These are phyloP conservation scores for Slavum lentiscoides DNA, from an alignment of 2,888 invertebrate genomes.

Conservation along the genomic window DNA sequence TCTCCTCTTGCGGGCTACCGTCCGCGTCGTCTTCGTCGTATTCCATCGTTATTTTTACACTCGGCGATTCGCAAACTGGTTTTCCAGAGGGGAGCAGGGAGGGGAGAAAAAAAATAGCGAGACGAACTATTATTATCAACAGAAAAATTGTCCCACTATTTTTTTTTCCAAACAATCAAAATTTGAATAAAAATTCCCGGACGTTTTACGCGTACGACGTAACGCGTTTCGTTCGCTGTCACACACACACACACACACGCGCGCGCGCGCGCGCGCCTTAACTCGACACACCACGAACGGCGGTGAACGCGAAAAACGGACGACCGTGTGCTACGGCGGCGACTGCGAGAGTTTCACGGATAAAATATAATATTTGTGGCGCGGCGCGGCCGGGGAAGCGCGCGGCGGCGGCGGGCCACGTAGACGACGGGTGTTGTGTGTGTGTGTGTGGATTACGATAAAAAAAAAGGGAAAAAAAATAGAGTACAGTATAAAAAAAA, in stretches of 20 bases:
- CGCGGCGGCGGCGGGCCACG: constrained; percentile 40
- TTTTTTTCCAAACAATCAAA: no score
- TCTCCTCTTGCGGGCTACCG: not conserved
- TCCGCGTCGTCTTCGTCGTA: not conserved
- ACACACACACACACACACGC: no score
- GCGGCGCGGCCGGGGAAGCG: constrained; percentile 30
- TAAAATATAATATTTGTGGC: constrained; percentile 25
- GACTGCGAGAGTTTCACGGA: constrained; percentile 37
- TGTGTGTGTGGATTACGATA: constrained; percentile 17
- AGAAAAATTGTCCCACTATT: no score
- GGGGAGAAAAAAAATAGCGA: no score
- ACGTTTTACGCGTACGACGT: no score
- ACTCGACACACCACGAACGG: not conserved
- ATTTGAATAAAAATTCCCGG: no score
- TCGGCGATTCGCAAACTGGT: not conserved
- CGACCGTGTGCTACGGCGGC: constrained; percentile 37
- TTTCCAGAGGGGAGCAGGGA: not conserved
- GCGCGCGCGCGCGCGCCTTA: no score
- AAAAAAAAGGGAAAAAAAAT: constrained; percentile 9
- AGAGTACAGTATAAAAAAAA: not conserved
- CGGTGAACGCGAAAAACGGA: constrained; percentile 35
- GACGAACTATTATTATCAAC: no score
- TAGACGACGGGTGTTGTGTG: constrained; percentile 33
- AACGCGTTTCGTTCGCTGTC: no score
- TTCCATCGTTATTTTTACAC: not conserved